Evolutionary conservation across 2,888 invertebrate species (phyloP), one percentile per base, ranked within the genome.

Genomic region (Sepiola atlantica): DNA sequence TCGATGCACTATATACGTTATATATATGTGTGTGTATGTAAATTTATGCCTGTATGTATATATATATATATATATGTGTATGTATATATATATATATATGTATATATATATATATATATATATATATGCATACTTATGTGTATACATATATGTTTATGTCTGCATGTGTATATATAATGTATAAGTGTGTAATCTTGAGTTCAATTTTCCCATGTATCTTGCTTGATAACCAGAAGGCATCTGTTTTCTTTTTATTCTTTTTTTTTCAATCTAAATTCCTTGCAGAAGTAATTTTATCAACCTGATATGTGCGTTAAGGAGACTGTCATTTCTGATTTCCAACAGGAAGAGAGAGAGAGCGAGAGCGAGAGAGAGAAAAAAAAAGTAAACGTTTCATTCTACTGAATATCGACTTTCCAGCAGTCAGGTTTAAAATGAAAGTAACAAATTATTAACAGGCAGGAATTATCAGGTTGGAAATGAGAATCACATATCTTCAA

Each of bases 261-360:
- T 77, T 61, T 16, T 77, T 77, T 77, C 77, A 77, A 77, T 77
- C 77, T 77, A 77, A 77, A 77, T 77, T 77, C 77, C n/a, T 77
- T n/a, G n/a, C 77, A 77, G 77, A 77, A 77, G 77, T 77, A 77
- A 77, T 77, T 77, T 77, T n/a, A 77, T 77, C 77, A 77, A n/a
- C 77, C 77, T 77, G 77, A n/a, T 8, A 77, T 77, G 77, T 77
- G n/a, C 32, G n/a, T 77, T n/a, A 77, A 77, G 77, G 1, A 77
- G 77, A 16, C 77, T 77, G 77, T 77, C n/a, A 77, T 77, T 77
- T 77, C n/a, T 77, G 77, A 77, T 77, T n/a, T n/a, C 18, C 14
- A 32, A 77, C n/a, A 77, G 45, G 45, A 45, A 45, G 45, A 45
- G 45, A 45, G 2, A 45, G 45, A 45, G 45, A 45, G 45, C 2